Evolutionary conservation across 2,888 invertebrate genomes (phyloP).

Genomic region (Scelioninae gen. 2): DNA sequence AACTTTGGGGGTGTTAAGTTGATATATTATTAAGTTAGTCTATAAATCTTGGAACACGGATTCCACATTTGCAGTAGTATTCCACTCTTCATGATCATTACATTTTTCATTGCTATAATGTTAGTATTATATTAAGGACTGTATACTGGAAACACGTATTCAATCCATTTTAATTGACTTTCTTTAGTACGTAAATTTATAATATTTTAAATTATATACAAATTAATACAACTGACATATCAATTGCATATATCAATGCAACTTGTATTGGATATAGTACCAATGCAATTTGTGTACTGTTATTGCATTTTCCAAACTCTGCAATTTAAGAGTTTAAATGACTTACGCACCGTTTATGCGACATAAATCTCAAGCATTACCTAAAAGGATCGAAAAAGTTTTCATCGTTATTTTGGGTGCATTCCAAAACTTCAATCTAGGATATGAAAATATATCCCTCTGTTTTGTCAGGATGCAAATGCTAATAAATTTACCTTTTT

Average conservation of each 20-base stretch:
- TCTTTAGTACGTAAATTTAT: too few species aligned
- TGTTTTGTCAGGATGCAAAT: constrained; percentile 43
- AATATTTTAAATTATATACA: too few species aligned
- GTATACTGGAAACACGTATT: too few species aligned
- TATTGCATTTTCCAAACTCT: constrained; percentile 39
- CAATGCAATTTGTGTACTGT: constrained; percentile 38
- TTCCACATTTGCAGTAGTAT: constrained; percentile 31
- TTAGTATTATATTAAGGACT: too few species aligned
- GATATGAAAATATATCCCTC: constrained; percentile 50
- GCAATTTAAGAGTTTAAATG: constrained; percentile 48
- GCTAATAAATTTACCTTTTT: constrained; percentile 42
- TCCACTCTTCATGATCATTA: constrained; percentile 17
- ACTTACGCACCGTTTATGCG: constrained; percentile 41
- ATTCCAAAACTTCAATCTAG: constrained; percentile 54
- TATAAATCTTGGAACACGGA: constrained; percentile 39
- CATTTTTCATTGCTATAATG: too few species aligned
- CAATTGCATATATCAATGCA: too few species aligned
- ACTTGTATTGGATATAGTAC: too few species aligned
- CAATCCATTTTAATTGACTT: too few species aligned
- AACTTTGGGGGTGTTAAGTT: constrained; percentile 50
- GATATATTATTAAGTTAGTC: constrained; percentile 51
- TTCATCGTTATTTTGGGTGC: constrained; percentile 43
- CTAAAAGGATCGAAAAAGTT: constrained; percentile 27
- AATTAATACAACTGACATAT: too few species aligned
- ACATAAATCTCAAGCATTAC: constrained; percentile 44